phyloP scores from a whole-genome alignment of 1,140 invertebrate species.

The Globodera rostochiensis region DNA sequence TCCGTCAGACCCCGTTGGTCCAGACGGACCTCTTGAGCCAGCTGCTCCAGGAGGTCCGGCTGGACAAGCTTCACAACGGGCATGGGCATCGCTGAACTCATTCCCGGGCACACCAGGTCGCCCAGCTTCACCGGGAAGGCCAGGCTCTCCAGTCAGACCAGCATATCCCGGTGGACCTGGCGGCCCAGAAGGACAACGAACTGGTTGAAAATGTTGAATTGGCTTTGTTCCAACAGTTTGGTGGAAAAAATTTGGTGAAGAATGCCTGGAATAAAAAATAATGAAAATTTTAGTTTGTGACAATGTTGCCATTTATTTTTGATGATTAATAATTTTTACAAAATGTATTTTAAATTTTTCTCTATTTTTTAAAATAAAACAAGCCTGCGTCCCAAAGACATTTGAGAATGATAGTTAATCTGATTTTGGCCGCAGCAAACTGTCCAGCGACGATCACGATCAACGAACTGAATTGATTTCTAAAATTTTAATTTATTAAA shows the following conservation, averaged over 20 bases:
- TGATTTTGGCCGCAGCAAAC: not conserved
- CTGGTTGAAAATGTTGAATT: not conserved
- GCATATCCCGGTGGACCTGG: not conserved
- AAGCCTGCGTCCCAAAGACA: not conserved
- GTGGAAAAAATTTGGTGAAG: not conserved
- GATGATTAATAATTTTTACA: not conserved
- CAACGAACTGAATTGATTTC: not conserved
- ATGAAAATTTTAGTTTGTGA: too few species aligned
- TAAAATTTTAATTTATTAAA: not conserved
- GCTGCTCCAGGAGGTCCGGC: too few species aligned
- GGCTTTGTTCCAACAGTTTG: not conserved
- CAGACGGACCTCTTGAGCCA: not conserved
- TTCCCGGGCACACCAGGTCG: not conserved
- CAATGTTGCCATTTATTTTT: too few species aligned
- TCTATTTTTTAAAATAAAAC: not conserved
- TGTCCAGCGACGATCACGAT: not conserved
- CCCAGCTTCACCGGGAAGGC: not conserved
- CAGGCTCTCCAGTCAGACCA: not conserved
- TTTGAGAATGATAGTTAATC: not conserved
- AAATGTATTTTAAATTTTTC: not conserved
- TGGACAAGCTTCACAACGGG: not conserved
- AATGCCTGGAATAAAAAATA: not conserved
- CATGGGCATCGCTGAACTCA: not conserved
- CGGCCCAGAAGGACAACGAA: not conserved
- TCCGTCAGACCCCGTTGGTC: not conserved